Evolutionary conservation across 2,888 invertebrate species (phyloP), one percentile per base, ranked within the genome.

Genomic region (Cephus nigrinus): DNA sequence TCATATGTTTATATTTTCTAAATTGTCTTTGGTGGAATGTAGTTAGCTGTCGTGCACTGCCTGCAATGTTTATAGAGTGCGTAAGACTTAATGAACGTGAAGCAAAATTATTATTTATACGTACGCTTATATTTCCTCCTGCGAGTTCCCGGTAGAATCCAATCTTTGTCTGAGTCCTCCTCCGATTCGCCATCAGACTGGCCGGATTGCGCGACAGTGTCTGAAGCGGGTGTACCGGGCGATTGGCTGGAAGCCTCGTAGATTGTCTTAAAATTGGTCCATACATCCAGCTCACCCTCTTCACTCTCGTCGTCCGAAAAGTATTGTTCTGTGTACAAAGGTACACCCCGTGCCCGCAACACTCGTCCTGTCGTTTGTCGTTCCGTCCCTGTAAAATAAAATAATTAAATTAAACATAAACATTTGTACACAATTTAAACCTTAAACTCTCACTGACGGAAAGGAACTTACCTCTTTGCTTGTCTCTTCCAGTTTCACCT

Each of bases 111-210:
- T 55, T 55, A 85, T 86, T 86, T 73, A 90, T 89, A 85, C 79
- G 84, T 84, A 85, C 90, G 88, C 86, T 90, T 91, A 84, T 85
- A 86, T 85, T 89, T 90, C 87, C 90, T 87, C 83, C 88, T 91
- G 82, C 91, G 88, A 86, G 89, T 85, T 84, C 90, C 80, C 75
- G 91, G 91, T 86, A 91, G 75, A 78, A 90, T 87, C 91, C 91
- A 91, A 82, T 91, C 91, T 84, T 90, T 86, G 84, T 91, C 91
- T 74, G 91, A 90, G 85, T 91, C 90, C 86, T 87, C 80, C 74
- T 85, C 86, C 73, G 89, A 84, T 69, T 85, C 77, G 77, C 85
- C 83, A 75, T 83, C 85, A 72, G 78, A 68, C 74, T 84, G 82
- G 79, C 84, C 83, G 80, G 74, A 74, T 81, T 87, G 88, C 74